Evolutionary conservation across 1,140 invertebrate species (phyloP).

Genomic region (Maniola jurtina): DNA sequence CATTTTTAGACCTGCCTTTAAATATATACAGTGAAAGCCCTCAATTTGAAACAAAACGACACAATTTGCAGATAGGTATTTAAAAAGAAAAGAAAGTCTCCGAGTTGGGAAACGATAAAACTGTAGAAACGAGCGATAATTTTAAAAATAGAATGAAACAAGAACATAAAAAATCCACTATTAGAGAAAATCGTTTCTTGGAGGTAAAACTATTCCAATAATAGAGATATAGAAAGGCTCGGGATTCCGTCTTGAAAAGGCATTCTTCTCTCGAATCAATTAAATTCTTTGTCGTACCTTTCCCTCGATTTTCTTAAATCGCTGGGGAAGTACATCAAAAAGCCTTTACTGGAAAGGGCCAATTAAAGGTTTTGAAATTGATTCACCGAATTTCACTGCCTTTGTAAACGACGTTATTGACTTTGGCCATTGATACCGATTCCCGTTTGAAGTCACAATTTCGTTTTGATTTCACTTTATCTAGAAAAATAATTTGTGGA

Average conservation of each 20-base stretch:
- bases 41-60: neutral
- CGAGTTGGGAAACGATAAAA: neutral
- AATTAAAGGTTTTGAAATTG: conserved; percentile 74
- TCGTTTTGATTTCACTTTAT: conserved; percentile 24
- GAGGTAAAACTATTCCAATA: conserved; percentile 42
- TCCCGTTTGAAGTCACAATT: conserved; percentile 41
- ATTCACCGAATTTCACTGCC: conserved; percentile 53
- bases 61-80: conserved; percentile 6
- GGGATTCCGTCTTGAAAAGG: conserved; percentile 44
- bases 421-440: conserved; percentile 49
- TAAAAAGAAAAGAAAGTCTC: neutral
- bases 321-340: conserved; percentile 55
- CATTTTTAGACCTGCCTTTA: neutral
- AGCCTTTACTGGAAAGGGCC: conserved; percentile 54
- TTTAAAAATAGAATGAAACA: conserved; percentile 11
- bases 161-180: conserved; percentile 13
- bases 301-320: conserved; percentile 63
- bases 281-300: conserved; percentile 66
- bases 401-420: conserved; percentile 62
- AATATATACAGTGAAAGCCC: neutral
- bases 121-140: conserved; percentile 3
- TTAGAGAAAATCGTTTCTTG: conserved; percentile 30
- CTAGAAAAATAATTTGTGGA: conserved; percentile 19
- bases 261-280: conserved; percentile 63
- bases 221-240: conserved; percentile 41